Conservation (phyloP, 2,113 vertebrate species). For the Notothenia rossii region DNA sequence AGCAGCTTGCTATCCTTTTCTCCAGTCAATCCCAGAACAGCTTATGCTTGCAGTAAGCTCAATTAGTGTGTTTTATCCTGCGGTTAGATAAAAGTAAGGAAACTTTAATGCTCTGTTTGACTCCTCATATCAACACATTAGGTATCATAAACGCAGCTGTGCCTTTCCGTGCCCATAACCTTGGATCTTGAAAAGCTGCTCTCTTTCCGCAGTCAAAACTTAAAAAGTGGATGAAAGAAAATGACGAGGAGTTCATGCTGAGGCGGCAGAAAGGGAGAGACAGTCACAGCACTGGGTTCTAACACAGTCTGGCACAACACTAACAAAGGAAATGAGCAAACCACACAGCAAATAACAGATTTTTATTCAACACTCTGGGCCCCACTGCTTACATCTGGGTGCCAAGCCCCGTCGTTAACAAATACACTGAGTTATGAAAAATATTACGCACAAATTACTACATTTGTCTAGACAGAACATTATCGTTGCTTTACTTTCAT, state of each 20-base stretch:
- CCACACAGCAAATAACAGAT: slow-evolving; percentile 80
- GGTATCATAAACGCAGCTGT: slow-evolving; percentile 13
- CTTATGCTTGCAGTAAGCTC: slow-evolving; percentile 5
- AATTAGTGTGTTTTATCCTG: slow-evolving; percentile 16
- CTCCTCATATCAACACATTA: slow-evolving; percentile 42
- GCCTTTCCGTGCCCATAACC: slow-evolving; percentile 20
- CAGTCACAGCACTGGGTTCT: slow-evolving; percentile 65
- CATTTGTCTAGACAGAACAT: slow-evolving; percentile 78
- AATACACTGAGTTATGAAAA: slow-evolving; percentile 76
- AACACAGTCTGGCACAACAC: slow-evolving; percentile 74
- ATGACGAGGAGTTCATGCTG: slow-evolving; percentile 55
- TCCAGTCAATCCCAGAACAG: background rate
- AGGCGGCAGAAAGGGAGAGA: slow-evolving; percentile 68
- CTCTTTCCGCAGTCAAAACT: slow-evolving; percentile 44
- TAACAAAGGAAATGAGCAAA: slow-evolving; percentile 86
- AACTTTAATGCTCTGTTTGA: slow-evolving; percentile 30
- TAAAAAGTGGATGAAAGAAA: slow-evolving; percentile 31
- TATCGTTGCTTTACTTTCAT: slow-evolving; percentile 67
- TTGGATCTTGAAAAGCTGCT: slow-evolving; percentile 43
- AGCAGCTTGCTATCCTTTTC: slow-evolving; percentile 5
- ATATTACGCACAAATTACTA: slow-evolving; percentile 80
- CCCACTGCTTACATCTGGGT: slow-evolving; percentile 65
- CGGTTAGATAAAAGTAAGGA: slow-evolving; percentile 38
- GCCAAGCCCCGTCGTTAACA: slow-evolving; percentile 71
- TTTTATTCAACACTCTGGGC: slow-evolving; percentile 74